These are phyloP conservation scores for Trichonephila clavata DNA, from an alignment of 1,140 invertebrate genomes.

Conservation along the genomic window DNA sequence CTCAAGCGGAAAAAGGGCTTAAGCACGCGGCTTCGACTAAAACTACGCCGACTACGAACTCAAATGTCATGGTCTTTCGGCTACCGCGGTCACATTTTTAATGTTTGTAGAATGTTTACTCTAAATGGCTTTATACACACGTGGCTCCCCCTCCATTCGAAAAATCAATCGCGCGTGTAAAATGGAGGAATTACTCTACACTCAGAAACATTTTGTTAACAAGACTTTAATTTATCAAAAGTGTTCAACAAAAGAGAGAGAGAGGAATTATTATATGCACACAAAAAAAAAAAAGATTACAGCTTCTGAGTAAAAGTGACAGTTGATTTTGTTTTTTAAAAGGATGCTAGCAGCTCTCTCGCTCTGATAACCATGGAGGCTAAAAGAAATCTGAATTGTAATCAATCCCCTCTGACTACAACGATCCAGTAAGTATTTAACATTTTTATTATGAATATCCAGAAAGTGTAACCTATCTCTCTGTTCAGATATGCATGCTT, in stretches of 20 bases:
- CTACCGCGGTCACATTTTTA: no score
- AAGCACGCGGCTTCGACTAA: no score
- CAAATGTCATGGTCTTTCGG: no score
- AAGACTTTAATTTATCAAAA: neutral
- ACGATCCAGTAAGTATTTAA: neutral
- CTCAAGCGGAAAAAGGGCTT: no score
- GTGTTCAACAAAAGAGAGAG: neutral
- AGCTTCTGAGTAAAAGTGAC: neutral
- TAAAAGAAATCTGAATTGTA: neutral
- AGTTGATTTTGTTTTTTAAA: neutral
- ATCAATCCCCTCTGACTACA: neutral
- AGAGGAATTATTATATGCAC: neutral
- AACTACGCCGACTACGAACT: no score
- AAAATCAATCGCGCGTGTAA: no score
- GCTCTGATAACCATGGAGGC: constrained; percentile 28
- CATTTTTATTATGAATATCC: neutral
- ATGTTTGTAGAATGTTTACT: no score
- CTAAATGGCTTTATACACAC: no score
- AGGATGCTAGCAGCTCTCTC: neutral
- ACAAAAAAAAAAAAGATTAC: neutral
- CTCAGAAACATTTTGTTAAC: no score
- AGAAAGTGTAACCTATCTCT: neutral
- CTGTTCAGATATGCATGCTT: neutral
- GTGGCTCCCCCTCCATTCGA: no score
- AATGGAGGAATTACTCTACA: no score